Evolutionary conservation across 92 coral and sea anemone genomes (phyloP).

Genomic region (Bergia puertoricense): DNA sequence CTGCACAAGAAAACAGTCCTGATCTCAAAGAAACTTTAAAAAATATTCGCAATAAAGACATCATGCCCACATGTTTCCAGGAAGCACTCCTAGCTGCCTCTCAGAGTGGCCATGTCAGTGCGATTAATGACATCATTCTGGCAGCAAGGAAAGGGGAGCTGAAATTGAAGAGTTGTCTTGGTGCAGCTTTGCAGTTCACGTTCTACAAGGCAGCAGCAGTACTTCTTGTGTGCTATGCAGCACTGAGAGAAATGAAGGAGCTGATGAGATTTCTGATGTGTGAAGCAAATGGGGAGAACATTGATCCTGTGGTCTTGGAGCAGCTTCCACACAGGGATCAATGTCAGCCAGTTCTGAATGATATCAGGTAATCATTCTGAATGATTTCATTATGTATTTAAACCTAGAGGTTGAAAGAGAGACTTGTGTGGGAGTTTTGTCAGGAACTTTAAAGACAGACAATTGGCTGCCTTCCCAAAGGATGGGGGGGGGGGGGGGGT

Average conservation of each 20-base stretch:
- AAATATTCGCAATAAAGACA: slow-evolving; percentile 56
- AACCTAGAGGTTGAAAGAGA: neutral
- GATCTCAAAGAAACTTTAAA: slow-evolving; percentile 61
- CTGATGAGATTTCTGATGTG: slow-evolving; percentile 71
- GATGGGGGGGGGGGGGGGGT: too few relatives aligned
- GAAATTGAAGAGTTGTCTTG: slow-evolving; percentile 63
- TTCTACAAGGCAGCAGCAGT: slow-evolving; percentile 74
- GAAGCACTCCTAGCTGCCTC: slow-evolving; percentile 89
- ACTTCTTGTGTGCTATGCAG: slow-evolving; percentile 82
- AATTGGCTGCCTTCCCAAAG: too few relatives aligned
- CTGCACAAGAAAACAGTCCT: slow-evolving; percentile 76
- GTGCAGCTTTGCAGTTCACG: slow-evolving; percentile 60
- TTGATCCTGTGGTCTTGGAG: slow-evolving; percentile 47
- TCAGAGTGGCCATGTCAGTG: slow-evolving; percentile 73
- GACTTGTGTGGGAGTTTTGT: neutral
- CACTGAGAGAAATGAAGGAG: slow-evolving; percentile 58
- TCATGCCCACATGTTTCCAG: slow-evolving; percentile 73
- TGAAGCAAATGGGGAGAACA: slow-evolving; percentile 43
- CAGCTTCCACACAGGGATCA: slow-evolving; percentile 57
- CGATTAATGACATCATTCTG: slow-evolving; percentile 74
- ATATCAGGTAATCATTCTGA: slow-evolving; percentile 52
- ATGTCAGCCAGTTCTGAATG: slow-evolving; percentile 45
- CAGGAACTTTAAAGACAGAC: too few relatives aligned
- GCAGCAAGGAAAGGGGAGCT: slow-evolving; percentile 68
- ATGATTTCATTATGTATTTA: too few relatives aligned